Evolutionary conservation across 2,888 invertebrate genomes (phyloP), one percentile per base, ranked within the genome.

Genomic region (Mesopsocus fuscifrons): DNA sequence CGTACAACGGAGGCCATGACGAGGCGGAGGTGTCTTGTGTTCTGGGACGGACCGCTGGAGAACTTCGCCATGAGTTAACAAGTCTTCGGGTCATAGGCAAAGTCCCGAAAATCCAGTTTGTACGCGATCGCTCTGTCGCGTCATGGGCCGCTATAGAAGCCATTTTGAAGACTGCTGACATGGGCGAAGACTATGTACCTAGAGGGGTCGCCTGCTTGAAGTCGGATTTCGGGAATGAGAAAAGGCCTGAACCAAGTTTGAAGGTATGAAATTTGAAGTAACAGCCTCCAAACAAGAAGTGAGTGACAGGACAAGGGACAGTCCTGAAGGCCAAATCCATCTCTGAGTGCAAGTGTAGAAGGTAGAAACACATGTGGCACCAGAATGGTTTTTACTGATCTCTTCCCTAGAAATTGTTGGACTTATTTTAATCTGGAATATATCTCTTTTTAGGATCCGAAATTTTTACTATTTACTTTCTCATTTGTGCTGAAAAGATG

Each of bases 61-160:
- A 38, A 6, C 20, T 38, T 5, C 5, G 38, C n/a, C 20, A 17
- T 18, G 16, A 38, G 21, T 17, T 38, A 18, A 17, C 3, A 18
- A 5, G 13, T 5, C 20, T 38, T 6, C 3, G 20, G 20, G 38
- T 38, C 5, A 38, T 38, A 5, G 38, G 38, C 3, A 9, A 17
- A 16, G 38, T 38, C 6, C 38, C 38, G 13, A 13, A 17, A 38
- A 38, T 38, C 20, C 17, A 9, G 5, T 38, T 38, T 20, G 38
- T 38, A 11, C 15, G 21, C 6, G 38, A 38, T 20, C 17, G 20
- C 9, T 6, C 6, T 20, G 17, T 16, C 20, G 17, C 18, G 17
- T 9, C 17, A 9, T 6, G 21, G 8, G 38, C 38, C 4, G 16
- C 17, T 9, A 11, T 38, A 5, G 38, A 5, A 5, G 20, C 20